phyloP scores from a whole-genome alignment of 1,140 invertebrate genomes.

The Globodera rostochiensis region DNA sequence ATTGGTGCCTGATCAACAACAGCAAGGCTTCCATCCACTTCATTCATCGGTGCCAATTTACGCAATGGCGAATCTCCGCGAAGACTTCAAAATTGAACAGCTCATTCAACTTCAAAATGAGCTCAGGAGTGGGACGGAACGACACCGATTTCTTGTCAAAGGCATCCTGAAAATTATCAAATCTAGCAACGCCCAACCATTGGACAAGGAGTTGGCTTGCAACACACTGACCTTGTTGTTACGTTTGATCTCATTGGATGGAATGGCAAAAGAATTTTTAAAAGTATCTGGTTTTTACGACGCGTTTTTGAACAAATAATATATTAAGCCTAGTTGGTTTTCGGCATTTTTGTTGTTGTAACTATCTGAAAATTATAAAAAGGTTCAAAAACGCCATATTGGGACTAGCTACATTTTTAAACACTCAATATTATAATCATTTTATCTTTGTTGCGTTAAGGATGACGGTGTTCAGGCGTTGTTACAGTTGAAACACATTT shows the following conservation, averaged over 20 bases:
- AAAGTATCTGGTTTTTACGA: neutral
- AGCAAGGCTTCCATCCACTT: constrained; percentile 1
- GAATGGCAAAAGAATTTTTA: constrained; percentile 20
- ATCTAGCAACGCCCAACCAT: constrained; percentile 7
- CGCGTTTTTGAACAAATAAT: no score
- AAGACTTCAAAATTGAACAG: constrained; percentile 19
- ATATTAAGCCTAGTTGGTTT: no score
- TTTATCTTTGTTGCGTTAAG: constrained; percentile 21
- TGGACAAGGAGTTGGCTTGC: constrained; percentile 22
- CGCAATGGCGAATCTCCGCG: constrained; percentile 25
- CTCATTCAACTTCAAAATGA: neutral
- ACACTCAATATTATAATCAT: neutral
- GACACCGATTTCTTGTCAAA: constrained; percentile 14
- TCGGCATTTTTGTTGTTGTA: no score
- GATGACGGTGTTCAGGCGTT: constrained; percentile 32
- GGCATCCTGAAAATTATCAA: constrained; percentile 27
- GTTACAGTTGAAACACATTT: constrained; percentile 22
- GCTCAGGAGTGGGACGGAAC: neutral
- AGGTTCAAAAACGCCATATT: no score
- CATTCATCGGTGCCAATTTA: constrained; percentile 20
- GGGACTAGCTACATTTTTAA: neutral
- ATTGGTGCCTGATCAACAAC: constrained; percentile 7
- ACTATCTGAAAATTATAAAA: no score
- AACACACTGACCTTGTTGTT: constrained; percentile 26
- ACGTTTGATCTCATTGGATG: constrained; percentile 10